Evolutionary conservation across 2,888 invertebrate species (phyloP), one percentile per base, ranked within the genome.

Genomic region (Limnephilus rhombicus): DNA sequence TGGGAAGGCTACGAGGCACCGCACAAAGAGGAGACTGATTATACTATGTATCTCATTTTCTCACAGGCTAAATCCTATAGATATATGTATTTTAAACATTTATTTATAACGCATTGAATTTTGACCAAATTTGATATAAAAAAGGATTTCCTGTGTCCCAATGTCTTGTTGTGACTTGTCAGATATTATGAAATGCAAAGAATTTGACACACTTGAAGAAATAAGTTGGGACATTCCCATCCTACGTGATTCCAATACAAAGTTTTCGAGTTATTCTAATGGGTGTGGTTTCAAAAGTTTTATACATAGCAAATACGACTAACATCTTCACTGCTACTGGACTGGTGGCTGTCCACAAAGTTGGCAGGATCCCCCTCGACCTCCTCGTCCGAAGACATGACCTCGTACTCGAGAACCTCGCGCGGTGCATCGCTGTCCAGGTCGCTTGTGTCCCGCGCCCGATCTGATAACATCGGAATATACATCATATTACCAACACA

Each of bases 371-470:
- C 34, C 85, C 91, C 12, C 94, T 94, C 95, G 7, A 94, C 95
- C 85, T 95, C 94, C 92, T 95, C 95, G 37, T 96, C 97, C 9
- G 95, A 94, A 92, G 95, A 95, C 82, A 96, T 96, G 9, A 97
- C 96, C 94, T 96, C 96, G 94, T 95, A 96, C 94, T 96, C 96
- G 85, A 95, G 93, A 41, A 94, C 94, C 90, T 95, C 94, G 34
- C 94, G 94, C 87, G 94, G 93, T 31, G 93, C 95, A 29, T 94
- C 94, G 92, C 94, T 94, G 92, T 96, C 96, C 92, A 96, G 95
- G 95, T 96, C 96, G 94, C 95, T 96, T 94, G 96, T 96, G 95
- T 97, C 96, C 93, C 96, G 95, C 94, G 95, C 96, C 95, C 95
- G 94, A 96, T 96, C 96, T 96, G 96, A 37, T 92, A 92, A 80